A percentile compares a stretch with the other conserved stretches of the same genome.
Evolutionary conservation across 2,888 invertebrate genomes (phyloP).

Genomic region (Pyrocoelia pectoralis): DNA sequence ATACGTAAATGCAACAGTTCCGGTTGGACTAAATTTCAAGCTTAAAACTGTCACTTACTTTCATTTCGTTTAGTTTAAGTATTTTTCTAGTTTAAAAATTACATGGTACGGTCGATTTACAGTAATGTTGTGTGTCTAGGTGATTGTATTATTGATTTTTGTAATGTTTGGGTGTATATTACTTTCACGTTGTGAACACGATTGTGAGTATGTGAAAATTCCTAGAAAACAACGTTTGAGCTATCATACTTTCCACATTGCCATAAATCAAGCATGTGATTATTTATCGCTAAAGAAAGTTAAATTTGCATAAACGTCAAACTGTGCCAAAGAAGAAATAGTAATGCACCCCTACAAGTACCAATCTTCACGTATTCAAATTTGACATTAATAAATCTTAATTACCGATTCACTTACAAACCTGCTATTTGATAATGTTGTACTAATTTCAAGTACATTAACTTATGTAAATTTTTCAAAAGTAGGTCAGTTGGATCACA

Average conservation of each 20-base stretch:
- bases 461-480: constrained; percentile 13
- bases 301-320: too few species aligned
- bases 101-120: not conserved
- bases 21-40: not conserved
- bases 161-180: not conserved
- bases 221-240: too few species aligned
- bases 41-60: not conserved
- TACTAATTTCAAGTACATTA: constrained; percentile 14
- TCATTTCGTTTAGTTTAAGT: too few species aligned
- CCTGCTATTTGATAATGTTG: not conserved
- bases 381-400: not conserved
- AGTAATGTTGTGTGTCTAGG: not conserved
- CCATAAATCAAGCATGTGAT: too few species aligned
- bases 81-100: not conserved
- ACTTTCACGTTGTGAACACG: not conserved
- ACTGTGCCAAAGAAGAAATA: too few species aligned
- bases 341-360: too few species aligned
- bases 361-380: too few species aligned
- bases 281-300: too few species aligned
- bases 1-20: too few species aligned
- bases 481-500: constrained; percentile 20
- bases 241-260: not conserved
- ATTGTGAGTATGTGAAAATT: constrained; percentile 1
- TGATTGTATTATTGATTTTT: not conserved
- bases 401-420: not conserved